Evolutionary conservation across 2,113 vertebrate genomes (phyloP).

Genomic region (Setophaga kirtlandii): DNA sequence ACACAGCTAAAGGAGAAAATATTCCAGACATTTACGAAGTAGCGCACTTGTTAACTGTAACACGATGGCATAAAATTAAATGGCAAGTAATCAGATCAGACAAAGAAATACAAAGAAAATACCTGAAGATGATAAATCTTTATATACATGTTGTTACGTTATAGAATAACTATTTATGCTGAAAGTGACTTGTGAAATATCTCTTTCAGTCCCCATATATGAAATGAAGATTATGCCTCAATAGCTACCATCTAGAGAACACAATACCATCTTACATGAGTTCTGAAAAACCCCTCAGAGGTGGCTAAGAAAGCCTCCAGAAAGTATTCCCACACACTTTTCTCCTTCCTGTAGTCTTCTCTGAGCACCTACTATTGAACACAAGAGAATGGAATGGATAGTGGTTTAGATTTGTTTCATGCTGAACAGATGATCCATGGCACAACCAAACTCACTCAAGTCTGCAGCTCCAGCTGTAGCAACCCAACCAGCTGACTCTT

Average conservation of each 20-base stretch:
- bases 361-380: background rate
- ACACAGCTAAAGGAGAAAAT: background rate
- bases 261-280: accelerated
- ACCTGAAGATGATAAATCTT: background rate
- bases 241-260: background rate
- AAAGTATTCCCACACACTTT: background rate
- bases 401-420: background rate
- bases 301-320: background rate
- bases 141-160: background rate
- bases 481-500: background rate
- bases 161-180: background rate
- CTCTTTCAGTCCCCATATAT: background rate
- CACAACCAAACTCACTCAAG: background rate
- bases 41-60: background rate
- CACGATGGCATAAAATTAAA: background rate
- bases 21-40: background rate
- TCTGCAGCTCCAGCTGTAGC: background rate
- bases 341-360: background rate
- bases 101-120: background rate
- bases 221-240: background rate
- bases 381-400: background rate
- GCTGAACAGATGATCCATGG: background rate
- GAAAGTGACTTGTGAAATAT: background rate
- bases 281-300: background rate
- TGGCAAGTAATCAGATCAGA: background rate